phyloP scores from a whole-genome alignment of 53 echinoderm and acorn worm species.

The Patiria pectinifera region DNA sequence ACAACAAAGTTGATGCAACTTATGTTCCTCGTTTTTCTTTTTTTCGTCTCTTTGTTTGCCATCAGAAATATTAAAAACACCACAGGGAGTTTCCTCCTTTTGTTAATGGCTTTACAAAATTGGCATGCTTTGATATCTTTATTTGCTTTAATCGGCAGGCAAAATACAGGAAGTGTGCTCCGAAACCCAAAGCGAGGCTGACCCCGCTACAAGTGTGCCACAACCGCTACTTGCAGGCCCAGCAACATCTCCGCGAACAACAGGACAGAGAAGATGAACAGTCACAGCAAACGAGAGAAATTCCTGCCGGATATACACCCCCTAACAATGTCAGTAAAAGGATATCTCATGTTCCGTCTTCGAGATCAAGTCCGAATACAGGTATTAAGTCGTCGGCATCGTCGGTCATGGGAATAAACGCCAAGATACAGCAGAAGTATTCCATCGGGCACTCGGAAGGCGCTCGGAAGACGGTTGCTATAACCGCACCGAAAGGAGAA shows the following conservation, averaged over 20 bases:
- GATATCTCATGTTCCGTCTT: conserved; percentile 38
- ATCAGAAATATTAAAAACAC: too few species aligned
- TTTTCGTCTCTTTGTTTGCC: too few species aligned
- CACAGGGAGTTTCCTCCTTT: too few species aligned
- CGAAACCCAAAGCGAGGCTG: conserved; percentile 65
- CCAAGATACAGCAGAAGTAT: conserved; percentile 62
- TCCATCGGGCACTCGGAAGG: conserved; percentile 30
- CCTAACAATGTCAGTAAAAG: conserved; percentile 23
- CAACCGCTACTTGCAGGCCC: conserved; percentile 74
- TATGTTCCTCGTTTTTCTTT: too few species aligned
- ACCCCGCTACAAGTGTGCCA: conserved; percentile 87
- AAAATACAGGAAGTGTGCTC: conserved; percentile 33
- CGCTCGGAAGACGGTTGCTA: conserved; percentile 70
- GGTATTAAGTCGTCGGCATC: neutral
- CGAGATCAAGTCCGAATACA: neutral
- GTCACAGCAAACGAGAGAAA: neutral
- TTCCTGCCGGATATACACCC: neutral
- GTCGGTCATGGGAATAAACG: conserved; percentile 51
- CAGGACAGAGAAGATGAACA: neutral
- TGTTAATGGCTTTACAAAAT: too few species aligned
- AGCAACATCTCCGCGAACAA: conserved; percentile 52
- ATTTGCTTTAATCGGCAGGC: neutral
- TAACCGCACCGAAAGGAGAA: conserved; percentile 74
- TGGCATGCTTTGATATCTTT: neutral
- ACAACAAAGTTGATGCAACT: too few species aligned